Base-by-base conservation (phyloP, 2,113 vertebrate genomes). In the Callipepla squamata region DNA sequence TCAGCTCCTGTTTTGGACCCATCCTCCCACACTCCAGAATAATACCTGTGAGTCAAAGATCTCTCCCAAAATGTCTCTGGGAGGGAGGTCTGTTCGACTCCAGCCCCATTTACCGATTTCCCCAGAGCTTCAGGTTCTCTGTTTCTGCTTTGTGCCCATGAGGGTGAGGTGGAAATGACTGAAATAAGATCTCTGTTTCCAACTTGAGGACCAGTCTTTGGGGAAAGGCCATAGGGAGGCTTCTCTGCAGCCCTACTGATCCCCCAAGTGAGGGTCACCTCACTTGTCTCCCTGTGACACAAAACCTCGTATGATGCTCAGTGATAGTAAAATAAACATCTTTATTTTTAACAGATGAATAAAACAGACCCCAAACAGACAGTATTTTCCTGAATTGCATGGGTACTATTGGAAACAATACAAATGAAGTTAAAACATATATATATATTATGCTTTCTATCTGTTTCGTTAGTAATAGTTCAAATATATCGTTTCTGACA, bases 291-390 rank as follows among this genome's bases (percentile, higher is more conserved):
- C 21, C 51, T 3, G 2, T 75, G 79, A 97, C 93, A 97, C 93
- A 96, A 97, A 97, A 97, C 55, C 2, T 98, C 86, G 96, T 81
- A 85, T 96, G 93, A 97, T 86, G 80, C 97, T 87, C 97, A 95
- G 88, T 98, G 95, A 97, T 98, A 96, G 98, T 98, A 98, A 98
- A 98, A 98, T 98, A 98, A 98, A 98, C 13, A 75, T 93, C 98
- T 96, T 93, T 96, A 87, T 94, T 98, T 95, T 98, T 95, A 95
- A 97, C 85, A 97, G 89, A 95, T 95, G 90, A 87, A 91, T 94
- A 94, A 98, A 97, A 94, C 97, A 97, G 97, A 97, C 62, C 57
- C 96, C 86, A 97, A 96, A 90, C 67, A 97, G 92, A 96, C 93
- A 92, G 50, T 79, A 32, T 94, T 95, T 90, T 96, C 44, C 84